phyloP scores from a whole-genome alignment of 2,797 vertebrate species.

The Tragopan temminckii region DNA sequence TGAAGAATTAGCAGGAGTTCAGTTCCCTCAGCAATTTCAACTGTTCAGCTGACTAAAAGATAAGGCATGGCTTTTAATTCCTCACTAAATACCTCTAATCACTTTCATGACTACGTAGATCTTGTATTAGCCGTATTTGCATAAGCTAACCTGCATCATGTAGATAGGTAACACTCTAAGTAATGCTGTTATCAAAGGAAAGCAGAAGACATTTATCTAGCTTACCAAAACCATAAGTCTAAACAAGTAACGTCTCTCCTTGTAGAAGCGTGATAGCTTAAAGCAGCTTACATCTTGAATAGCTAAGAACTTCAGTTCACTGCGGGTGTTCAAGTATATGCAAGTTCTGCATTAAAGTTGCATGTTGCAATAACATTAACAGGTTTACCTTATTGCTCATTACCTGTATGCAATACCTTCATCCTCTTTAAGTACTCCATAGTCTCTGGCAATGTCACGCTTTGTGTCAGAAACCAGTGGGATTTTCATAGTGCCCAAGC shows the following conservation, averaged over 20 bases:
- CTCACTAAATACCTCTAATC: not conserved
- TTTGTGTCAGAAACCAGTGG: slow-evolving; percentile 92
- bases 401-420: slow-evolving; percentile 97
- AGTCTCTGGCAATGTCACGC: slow-evolving; percentile 89
- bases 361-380: not conserved
- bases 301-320: not conserved
- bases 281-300: not conserved
- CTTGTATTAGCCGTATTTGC: not conserved
- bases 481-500: slow-evolving; percentile 94
- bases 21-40: not conserved
- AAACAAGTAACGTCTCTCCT: not conserved
- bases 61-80: not conserved
- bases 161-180: not conserved
- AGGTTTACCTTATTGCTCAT: not conserved
- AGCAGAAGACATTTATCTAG: not conserved
- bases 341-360: not conserved
- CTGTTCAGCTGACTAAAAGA: not conserved
- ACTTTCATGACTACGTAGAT: not conserved
- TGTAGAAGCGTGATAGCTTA: not conserved
- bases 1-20: not conserved
- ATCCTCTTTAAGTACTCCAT: slow-evolving; percentile 95
- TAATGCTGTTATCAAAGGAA: not conserved
- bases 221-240: not conserved
- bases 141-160: not conserved
- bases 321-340: not conserved